Percentiles rank a stretch among this genome's conserved stretches.
These are phyloP conservation scores for Cyprinus carpio DNA, from an alignment of 2,113 vertebrate species.

Conservation along the genomic window DNA sequence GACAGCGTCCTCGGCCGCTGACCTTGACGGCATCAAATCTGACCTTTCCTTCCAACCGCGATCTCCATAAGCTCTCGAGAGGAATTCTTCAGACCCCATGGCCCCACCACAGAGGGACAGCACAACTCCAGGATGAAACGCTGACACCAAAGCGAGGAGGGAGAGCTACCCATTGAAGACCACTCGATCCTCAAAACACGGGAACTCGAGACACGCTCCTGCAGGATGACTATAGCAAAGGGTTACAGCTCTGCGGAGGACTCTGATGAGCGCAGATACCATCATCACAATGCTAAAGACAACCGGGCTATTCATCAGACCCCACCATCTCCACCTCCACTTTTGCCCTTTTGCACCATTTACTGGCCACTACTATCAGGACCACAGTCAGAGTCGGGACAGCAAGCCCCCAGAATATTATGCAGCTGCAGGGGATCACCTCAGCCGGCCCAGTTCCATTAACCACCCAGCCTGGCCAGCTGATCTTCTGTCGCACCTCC, in stretches of 20 bases:
- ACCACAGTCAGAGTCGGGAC: conserved; percentile 70
- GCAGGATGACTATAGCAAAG: conserved; percentile 56
- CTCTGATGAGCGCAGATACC: conserved; percentile 57
- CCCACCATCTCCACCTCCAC: conserved; percentile 71
- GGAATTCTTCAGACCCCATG: conserved; percentile 76
- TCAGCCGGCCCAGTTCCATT: conserved; percentile 73
- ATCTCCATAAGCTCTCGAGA: conserved; percentile 73
- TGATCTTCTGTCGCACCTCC: conserved; percentile 82
- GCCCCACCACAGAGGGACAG: conserved; percentile 62
- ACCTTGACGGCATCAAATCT: conserved; percentile 74
- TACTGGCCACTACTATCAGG: conserved; percentile 70
- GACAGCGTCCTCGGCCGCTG: conserved; percentile 69
- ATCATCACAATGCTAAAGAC: conserved; percentile 63
- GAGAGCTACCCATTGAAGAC: conserved; percentile 71
- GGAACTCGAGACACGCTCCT: conserved; percentile 66
- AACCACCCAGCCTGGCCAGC: conserved; percentile 76
- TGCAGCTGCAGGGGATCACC: conserved; percentile 73
- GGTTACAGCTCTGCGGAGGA: conserved; percentile 63
- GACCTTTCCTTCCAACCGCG: conserved; percentile 72
- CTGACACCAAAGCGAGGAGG: conserved; percentile 63
- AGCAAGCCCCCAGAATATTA: conserved; percentile 76
- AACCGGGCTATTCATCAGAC: conserved; percentile 70
- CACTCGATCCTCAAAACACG: conserved; percentile 71
- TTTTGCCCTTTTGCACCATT: conserved; percentile 75
- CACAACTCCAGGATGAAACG: conserved; percentile 63